Evolutionary conservation across 2,888 invertebrate genomes (phyloP).

Genomic region (Rotaria magnacalcarata): DNA sequence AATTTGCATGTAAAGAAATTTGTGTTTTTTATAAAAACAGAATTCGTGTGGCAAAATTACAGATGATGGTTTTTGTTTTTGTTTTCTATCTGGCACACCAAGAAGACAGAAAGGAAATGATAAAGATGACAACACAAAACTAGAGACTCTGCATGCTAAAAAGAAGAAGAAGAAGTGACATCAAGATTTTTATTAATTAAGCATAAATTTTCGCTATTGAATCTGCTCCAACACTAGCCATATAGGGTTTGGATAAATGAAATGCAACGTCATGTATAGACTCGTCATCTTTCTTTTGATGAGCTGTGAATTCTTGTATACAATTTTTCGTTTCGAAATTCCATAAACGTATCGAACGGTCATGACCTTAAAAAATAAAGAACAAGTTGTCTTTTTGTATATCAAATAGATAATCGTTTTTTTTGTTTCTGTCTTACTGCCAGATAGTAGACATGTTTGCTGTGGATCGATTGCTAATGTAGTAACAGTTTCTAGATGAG

Average conservation of each 20-base stretch:
- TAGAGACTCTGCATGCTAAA: constrained; percentile 22
- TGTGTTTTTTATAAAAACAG: constrained; percentile 29
- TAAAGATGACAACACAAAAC: not conserved
- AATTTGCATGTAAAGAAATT: constrained; percentile 16
- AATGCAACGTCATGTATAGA: constrained; percentile 97
- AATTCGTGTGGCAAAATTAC: not conserved
- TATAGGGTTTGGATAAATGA: constrained; percentile 94
- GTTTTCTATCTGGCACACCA: not conserved
- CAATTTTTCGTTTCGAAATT: constrained; percentile 84
- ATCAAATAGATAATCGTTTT: too few relatives aligned
- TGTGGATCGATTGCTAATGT: constrained; percentile 95
- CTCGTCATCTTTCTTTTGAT: constrained; percentile 98
- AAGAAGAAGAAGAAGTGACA: not conserved
- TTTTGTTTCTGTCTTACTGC: constrained; percentile 66
- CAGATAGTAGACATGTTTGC: constrained; percentile 92
- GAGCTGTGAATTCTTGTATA: constrained; percentile 98
- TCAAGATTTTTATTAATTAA: constrained; percentile 50
- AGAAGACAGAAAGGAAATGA: not conserved
- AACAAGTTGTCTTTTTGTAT: too few relatives aligned
- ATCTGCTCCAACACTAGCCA: constrained; percentile 97
- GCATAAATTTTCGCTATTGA: constrained; percentile 92
- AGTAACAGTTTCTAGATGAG: constrained; percentile 96
- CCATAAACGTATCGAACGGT: constrained; percentile 65
- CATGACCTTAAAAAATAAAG: constrained; percentile 61
- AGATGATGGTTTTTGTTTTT: not conserved